Conservation (phyloP, 2,797 vertebrate species). For the Darevskia mixta region DNA sequence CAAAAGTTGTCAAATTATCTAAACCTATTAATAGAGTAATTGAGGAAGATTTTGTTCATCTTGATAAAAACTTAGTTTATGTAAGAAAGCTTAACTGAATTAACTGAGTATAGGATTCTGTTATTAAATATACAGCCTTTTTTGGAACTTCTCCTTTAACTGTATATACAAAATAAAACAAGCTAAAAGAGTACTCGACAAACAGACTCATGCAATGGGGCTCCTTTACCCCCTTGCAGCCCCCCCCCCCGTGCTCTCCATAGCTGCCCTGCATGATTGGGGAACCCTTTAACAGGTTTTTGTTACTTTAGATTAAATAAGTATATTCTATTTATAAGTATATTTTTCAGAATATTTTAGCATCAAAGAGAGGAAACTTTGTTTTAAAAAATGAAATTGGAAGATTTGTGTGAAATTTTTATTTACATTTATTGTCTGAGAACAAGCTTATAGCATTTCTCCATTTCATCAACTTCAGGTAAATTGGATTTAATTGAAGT, state of each 20-base stretch:
- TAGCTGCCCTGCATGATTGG: too few relatives aligned
- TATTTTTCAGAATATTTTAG: background rate
- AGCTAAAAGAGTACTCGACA: background rate
- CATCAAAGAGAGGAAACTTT: background rate
- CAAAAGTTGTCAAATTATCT: background rate
- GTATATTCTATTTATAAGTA: background rate
- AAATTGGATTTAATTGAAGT: conserved; percentile 36
- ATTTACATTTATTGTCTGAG: background rate
- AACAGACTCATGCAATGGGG: too few relatives aligned
- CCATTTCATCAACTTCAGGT: conserved; percentile 23
- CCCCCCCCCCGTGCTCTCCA: too few relatives aligned
- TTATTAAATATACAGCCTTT: background rate
- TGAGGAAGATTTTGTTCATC: conserved; percentile 1
- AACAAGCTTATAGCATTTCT: conserved; percentile 9
- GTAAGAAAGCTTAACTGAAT: background rate
- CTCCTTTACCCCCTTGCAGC: too few relatives aligned
- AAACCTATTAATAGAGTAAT: background rate
- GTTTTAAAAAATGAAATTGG: background rate
- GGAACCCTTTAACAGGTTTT: background rate
- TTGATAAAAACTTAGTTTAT: background rate
- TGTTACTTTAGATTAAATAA: background rate
- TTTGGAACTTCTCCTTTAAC: background rate
- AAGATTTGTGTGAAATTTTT: background rate
- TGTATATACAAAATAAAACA: background rate
- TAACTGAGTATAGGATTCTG: background rate